Conservation (phyloP, 2,888 invertebrate species). For the Synergus itoensis region DNA sequence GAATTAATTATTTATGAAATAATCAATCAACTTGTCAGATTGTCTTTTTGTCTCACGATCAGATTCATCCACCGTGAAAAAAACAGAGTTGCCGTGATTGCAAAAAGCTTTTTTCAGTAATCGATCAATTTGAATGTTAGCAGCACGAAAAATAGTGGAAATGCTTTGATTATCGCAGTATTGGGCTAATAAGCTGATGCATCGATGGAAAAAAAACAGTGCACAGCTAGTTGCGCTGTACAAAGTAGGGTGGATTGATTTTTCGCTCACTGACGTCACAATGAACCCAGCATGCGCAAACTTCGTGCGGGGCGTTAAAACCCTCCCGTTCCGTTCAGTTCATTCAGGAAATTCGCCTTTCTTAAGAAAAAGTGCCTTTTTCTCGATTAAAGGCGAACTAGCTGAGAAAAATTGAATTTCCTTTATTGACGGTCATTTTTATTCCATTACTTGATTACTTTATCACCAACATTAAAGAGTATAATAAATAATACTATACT, state of each 20-base stretch:
- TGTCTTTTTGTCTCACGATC: neutral
- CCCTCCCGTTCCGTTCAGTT: neutral
- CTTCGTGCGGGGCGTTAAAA: neutral
- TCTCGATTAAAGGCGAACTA: neutral
- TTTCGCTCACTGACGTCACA: conserved; percentile 33
- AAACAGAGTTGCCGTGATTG: neutral
- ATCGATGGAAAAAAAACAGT: neutral
- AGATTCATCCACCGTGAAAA: neutral
- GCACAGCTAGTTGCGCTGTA: conserved; percentile 11
- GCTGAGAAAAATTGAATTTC: neutral
- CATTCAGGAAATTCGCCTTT: neutral
- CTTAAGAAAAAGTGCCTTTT: neutral
- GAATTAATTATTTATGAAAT: neutral
- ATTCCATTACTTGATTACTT: neutral
- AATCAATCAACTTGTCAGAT: conserved; percentile 12
- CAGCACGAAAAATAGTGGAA: neutral
- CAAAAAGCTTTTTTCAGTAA: neutral
- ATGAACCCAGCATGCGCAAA: conserved; percentile 36
- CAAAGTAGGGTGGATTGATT: conserved; percentile 10
- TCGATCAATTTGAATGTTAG: neutral
- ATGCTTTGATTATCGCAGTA: neutral
- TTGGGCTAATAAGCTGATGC: neutral
- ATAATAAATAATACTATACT: neutral
- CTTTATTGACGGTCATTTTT: neutral
- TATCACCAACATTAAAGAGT: neutral